Conservation (phyloP, 2,113 vertebrate genomes). For the Passer montanus region DNA sequence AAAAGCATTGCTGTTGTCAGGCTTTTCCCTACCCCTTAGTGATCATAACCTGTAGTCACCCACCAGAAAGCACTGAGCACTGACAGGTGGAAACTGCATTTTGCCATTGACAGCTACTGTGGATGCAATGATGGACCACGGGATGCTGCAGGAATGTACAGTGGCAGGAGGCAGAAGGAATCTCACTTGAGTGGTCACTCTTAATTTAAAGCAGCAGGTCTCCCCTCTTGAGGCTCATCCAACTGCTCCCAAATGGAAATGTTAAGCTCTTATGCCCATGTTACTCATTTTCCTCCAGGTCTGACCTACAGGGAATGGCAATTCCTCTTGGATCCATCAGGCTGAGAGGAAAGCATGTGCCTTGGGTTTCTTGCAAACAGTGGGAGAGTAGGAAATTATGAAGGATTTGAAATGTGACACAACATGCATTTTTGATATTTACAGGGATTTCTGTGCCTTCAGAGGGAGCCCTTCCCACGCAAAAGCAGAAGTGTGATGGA, state of each 20-base stretch:
- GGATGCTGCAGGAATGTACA: background rate
- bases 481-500: background rate
- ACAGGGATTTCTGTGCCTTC: background rate
- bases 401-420: background rate
- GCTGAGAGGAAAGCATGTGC: background rate
- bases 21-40: background rate
- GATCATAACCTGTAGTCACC: background rate
- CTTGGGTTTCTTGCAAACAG: background rate
- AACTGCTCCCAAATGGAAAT: background rate
- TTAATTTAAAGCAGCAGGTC: background rate
- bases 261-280: background rate
- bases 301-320: background rate
- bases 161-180: background rate
- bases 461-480: background rate
- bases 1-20: background rate
- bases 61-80: background rate
- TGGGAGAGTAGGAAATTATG: background rate
- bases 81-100: background rate
- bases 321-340: background rate
- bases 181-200: background rate
- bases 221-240: background rate
- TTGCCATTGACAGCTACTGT: background rate
- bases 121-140: rapidly evolving
- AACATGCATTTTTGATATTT: background rate
- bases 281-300: background rate